A percentile compares a stretch with the other conserved stretches of the same genome.
Evolutionary conservation across 2,797 vertebrate genomes (phyloP).

Genomic region (Lagorchestes hirsutus): DNA sequence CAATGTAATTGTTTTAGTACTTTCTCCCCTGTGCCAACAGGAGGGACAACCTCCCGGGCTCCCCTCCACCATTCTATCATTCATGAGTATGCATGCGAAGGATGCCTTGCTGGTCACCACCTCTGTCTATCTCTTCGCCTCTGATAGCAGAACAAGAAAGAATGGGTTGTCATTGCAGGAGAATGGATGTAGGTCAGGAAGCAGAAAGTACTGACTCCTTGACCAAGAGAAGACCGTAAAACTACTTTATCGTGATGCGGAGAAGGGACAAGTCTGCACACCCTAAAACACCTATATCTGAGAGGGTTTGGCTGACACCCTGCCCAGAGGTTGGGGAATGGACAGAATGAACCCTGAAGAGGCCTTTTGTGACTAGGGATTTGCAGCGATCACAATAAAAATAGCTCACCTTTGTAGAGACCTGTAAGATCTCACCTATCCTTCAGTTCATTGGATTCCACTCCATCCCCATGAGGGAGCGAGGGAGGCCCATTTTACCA

Average conservation of each 20-base stretch:
- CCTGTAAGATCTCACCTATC: neutral
- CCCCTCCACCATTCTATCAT: slow-evolving; percentile 9
- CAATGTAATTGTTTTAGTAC: slow-evolving; percentile 68
- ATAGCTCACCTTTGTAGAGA: neutral
- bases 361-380: neutral
- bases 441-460: neutral
- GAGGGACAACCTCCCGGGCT: neutral
- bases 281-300: neutral
- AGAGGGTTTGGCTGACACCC: slow-evolving; percentile 21
- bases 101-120: neutral
- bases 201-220: slow-evolving; percentile 37
- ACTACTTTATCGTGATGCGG: neutral
- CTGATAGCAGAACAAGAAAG: neutral
- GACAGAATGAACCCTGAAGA: neutral
- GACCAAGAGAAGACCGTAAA: neutral
- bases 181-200: slow-evolving; percentile 26
- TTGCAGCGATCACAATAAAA: neutral
- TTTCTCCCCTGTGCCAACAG: slow-evolving; percentile 29
- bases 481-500: neutral
- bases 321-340: neutral
- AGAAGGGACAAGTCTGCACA: neutral
- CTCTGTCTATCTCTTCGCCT: neutral
- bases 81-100: neutral
- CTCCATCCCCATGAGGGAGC: neutral
- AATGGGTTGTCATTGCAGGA: slow-evolving; percentile 18